Evolutionary conservation across 2,888 invertebrate genomes (phyloP).

Genomic region (Eugnorisma glareosa): DNA sequence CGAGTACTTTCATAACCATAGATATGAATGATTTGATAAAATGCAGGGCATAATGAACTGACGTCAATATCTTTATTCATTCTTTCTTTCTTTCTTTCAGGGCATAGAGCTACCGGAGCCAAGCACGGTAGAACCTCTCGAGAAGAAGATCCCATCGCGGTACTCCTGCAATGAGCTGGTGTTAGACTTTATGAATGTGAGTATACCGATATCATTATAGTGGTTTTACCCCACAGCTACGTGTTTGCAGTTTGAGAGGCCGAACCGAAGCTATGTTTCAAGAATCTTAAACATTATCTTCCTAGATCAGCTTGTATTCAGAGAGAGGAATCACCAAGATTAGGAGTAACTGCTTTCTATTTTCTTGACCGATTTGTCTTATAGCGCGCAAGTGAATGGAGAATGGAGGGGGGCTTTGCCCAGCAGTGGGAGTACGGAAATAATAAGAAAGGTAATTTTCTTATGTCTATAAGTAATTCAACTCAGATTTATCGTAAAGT

Average conservation of each 20-base stretch:
- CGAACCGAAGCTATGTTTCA: not conserved
- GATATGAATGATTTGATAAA: not conserved
- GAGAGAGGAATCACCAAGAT: not conserved
- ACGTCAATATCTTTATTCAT: too few relatives aligned
- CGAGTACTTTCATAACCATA: not conserved
- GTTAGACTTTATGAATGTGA: conserved; percentile 96
- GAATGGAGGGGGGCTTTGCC: not conserved
- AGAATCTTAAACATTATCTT: too few relatives aligned
- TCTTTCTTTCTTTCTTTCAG: too few relatives aligned
- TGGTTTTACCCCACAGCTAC: not conserved
- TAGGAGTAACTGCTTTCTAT: not conserved
- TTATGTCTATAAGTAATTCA: too few relatives aligned
- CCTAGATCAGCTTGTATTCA: too few relatives aligned
- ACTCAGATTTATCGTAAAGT: not conserved
- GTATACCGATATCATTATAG: not conserved
- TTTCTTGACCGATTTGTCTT: not conserved
- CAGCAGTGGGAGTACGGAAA: not conserved
- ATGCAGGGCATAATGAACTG: too few relatives aligned
- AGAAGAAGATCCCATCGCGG: conserved; percentile 95
- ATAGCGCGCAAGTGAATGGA: not conserved
- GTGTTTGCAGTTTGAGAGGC: not conserved
- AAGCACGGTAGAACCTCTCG: conserved; percentile 95
- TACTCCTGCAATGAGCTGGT: conserved; percentile 92
- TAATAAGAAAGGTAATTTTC: too few relatives aligned
- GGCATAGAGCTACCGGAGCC: conserved; percentile 98